Evolutionary conservation across 2,113 vertebrate species (phyloP), one percentile per base, ranked within the genome.

Genomic region (Oryzias curvinotus): DNA sequence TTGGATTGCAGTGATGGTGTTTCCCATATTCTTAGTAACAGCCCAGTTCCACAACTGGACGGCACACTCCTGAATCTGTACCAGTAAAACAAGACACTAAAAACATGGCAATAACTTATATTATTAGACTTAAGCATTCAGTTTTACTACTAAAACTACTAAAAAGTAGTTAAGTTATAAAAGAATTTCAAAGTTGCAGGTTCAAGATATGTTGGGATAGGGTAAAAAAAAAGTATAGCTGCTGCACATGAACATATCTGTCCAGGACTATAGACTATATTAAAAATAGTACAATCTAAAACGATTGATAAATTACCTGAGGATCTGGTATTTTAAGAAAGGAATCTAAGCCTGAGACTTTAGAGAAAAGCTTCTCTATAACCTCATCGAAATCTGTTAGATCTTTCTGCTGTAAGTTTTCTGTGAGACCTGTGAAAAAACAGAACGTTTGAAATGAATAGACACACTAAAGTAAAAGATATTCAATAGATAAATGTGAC

Each of bases 31-130:
- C 73, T 90, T 95, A 15, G 89, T 91, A 57, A 96, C 91, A 65
- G 89, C 81, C 96, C 95, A 99, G 82, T 98, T 98, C 96, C 96
- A 98, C 71, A 98, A 85, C 50, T 79, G 93, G 70, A 97, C 5
- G 54, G 94, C 93, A 86, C 58, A 81, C 70, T 96, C 94, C 85
- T 96, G 94, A 57, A 94, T 57, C 96, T 98, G 75, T 26, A 75
- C 50, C 0, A 73, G 25, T 47, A 45, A 7, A 52, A n/a, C 61
- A 58, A 6, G 10, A 4, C 1, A 54, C 3, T 25, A 12, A 56
- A 3, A 45, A 55, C 53, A 5, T 59, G 4, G 5, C 45, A 53
- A 21, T 7, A 44, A 59, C n/a, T 46, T 21, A 58, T 58, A 30
- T 46, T 16, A 51, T 15, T n/a, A 43, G n/a, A 5, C 4, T 41